Evolutionary conservation across 2,888 invertebrate species (phyloP).

Genomic region (Osedax frankpressi): DNA sequence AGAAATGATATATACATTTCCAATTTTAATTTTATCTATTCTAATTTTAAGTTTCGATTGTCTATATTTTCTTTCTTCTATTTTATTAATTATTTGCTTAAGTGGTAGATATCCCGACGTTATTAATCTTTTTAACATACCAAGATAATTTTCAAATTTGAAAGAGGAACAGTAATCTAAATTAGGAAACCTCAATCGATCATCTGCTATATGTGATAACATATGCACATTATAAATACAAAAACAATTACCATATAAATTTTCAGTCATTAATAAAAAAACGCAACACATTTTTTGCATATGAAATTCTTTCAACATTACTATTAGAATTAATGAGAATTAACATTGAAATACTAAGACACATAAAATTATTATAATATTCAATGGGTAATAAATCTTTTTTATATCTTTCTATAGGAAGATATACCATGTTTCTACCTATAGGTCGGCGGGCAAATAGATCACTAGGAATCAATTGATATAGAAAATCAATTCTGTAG

Average conservation of each 20-base stretch:
- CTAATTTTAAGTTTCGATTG: background rate
- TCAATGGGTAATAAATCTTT: background rate
- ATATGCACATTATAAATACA: background rate
- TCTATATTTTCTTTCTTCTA: background rate
- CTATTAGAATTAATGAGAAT: background rate
- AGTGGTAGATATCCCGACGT: too few species aligned
- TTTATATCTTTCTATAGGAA: background rate
- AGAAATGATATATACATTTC: background rate
- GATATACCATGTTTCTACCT: background rate
- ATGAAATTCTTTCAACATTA: background rate
- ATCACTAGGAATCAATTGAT: background rate
- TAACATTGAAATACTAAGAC: background rate
- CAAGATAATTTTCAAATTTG: background rate
- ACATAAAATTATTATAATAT: too few species aligned
- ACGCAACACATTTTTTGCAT: background rate
- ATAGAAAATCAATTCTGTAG: background rate
- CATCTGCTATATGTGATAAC: background rate
- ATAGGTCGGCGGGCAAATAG: background rate
- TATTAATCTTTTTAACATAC: background rate
- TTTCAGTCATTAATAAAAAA: background rate
- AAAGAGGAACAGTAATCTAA: background rate
- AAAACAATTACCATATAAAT: background rate
- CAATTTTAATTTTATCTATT: background rate
- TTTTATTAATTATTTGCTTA: background rate
- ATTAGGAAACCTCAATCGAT: background rate